phyloP scores from a whole-genome alignment of 2,888 invertebrate species.

The Drosophila rubida region DNA sequence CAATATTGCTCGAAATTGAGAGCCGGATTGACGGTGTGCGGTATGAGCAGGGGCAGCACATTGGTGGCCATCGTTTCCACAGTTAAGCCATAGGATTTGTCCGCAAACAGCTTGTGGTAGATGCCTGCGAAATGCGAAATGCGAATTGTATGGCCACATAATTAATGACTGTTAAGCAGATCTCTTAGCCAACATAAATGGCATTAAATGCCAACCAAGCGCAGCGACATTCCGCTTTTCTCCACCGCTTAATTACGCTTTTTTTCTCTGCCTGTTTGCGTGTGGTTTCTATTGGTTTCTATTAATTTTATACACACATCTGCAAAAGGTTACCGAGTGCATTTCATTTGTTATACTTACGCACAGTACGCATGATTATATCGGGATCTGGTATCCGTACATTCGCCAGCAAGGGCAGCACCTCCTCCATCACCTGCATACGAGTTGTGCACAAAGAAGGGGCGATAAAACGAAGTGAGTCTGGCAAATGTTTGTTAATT shows the following conservation, averaged over 20 bases:
- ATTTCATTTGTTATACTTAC: conserved; percentile 88
- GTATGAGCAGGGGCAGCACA: conserved; percentile 96
- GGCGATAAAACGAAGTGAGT: neutral
- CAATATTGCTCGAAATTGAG: conserved; percentile 93
- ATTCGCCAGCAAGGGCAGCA: conserved; percentile 94
- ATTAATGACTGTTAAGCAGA: conserved; percentile 15
- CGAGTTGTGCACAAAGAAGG: too few relatives aligned
- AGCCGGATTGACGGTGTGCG: conserved; percentile 95
- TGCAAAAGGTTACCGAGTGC: neutral
- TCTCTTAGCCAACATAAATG: conserved; percentile 9
- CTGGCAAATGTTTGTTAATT: conserved; percentile 20
- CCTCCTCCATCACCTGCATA: conserved; percentile 93
- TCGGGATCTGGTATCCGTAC: conserved; percentile 95
- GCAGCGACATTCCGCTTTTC: neutral
- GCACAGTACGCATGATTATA: conserved; percentile 94
- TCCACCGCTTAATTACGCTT: conserved; percentile 44
- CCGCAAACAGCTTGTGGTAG: conserved; percentile 94
- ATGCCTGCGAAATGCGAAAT: conserved; percentile 90
- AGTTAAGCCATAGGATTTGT: conserved; percentile 95
- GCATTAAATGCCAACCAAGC: conserved; percentile 8
- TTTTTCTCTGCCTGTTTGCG: conserved; percentile 35
- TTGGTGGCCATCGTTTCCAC: conserved; percentile 96
- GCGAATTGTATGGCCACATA: conserved; percentile 55
- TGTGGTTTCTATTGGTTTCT: conserved; percentile 12
- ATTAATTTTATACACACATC: conserved; percentile 12